phyloP scores from a whole-genome alignment of 1,140 invertebrate genomes.

The Caenorhabditis brenneri region DNA sequence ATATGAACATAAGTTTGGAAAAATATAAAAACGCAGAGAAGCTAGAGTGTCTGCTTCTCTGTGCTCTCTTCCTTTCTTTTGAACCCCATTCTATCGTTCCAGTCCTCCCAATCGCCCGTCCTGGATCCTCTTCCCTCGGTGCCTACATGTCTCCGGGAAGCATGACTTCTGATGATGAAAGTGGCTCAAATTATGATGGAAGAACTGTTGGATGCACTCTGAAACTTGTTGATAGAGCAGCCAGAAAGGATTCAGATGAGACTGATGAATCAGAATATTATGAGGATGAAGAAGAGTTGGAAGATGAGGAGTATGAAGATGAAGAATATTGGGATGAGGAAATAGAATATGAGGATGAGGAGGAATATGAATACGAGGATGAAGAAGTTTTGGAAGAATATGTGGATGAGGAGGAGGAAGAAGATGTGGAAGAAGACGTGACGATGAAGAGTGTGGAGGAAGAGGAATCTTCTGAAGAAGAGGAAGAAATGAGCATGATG shows the following conservation, averaged over 20 bases:
- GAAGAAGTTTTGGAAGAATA: conserved; percentile 54
- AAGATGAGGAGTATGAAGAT: conserved; percentile 55
- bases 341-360: conserved; percentile 57
- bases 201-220: conserved; percentile 64
- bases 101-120: conserved; percentile 31
- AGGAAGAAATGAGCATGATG: neutral
- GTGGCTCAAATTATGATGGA: conserved; percentile 53
- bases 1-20: neutral
- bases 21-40: neutral
- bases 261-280: conserved; percentile 57
- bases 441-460: conserved; percentile 30
- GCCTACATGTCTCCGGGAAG: conserved; percentile 46
- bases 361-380: conserved; percentile 54
- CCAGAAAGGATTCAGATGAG: conserved; percentile 64
- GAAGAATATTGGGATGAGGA: conserved; percentile 56
- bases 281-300: conserved; percentile 56
- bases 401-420: conserved; percentile 57
- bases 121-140: conserved; percentile 50
- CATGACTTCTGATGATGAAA: conserved; percentile 32
- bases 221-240: conserved; percentile 63
- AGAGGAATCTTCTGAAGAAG: conserved; percentile 34
- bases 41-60: neutral
- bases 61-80: too few species aligned
- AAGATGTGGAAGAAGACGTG: conserved; percentile 54
- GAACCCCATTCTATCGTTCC: neutral